Conservation (phyloP, 2,888 invertebrate species). For the Penaeus monodon region DNA sequence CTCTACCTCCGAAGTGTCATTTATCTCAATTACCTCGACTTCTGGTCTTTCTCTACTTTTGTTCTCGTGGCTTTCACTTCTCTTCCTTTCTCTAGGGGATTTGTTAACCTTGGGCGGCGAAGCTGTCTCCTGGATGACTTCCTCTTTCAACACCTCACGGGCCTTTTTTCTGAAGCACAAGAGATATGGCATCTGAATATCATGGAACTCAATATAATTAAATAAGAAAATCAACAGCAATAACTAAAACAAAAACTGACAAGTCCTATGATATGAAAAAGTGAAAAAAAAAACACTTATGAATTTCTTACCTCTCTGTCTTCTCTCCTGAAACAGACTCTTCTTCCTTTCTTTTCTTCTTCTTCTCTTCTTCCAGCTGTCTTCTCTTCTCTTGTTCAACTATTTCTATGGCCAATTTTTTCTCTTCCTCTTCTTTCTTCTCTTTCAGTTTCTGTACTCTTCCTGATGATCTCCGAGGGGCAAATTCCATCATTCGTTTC, state of each 20-base stretch:
- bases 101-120: slow-evolving; percentile 31
- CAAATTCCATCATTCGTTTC: slow-evolving; percentile 63
- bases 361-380: slow-evolving; percentile 52
- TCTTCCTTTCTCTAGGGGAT: slow-evolving; percentile 38
- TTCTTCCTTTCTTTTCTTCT: slow-evolving; percentile 58
- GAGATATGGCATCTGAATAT: not conserved
- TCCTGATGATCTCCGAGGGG: slow-evolving; percentile 60
- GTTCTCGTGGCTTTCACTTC: slow-evolving; percentile 23
- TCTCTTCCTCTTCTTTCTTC: slow-evolving; percentile 62
- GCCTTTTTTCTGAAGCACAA: slow-evolving; percentile 28
- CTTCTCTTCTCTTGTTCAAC: slow-evolving; percentile 53
- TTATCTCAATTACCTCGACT: slow-evolving; percentile 22
- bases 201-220: too few species aligned
- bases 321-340: slow-evolving; percentile 48
- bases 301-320: slow-evolving; percentile 36
- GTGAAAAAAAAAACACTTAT: not conserved
- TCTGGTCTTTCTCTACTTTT: slow-evolving; percentile 10
- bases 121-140: slow-evolving; percentile 29
- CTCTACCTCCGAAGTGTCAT: slow-evolving; percentile 21
- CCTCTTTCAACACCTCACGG: slow-evolving; percentile 37
- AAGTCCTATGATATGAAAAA: not conserved
- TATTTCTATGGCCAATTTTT: slow-evolving; percentile 54
- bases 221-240: too few species aligned
- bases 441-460: slow-evolving; percentile 64
- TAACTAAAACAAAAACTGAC: too few species aligned